Evolutionary conservation across 2,888 invertebrate species (phyloP), one percentile per base, ranked within the genome.

Genomic region (Hydroisotoma schaefferi): DNA sequence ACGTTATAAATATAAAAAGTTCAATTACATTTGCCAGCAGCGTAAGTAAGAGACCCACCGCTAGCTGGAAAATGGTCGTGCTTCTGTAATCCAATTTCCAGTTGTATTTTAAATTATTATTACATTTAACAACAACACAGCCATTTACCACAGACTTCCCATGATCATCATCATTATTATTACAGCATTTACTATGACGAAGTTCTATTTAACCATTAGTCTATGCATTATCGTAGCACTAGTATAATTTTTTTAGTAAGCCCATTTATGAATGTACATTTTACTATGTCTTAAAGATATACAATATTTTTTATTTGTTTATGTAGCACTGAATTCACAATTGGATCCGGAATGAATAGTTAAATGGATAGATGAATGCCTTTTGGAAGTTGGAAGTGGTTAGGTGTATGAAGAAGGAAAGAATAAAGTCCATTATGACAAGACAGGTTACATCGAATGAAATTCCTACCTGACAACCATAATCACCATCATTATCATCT

Each of bases 401-500:
- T 33, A 15, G 6, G 33, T 10, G 15, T 33, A 33, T 15, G 15
- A 6, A 6, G 33, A 15, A 33, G 15, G 8, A 33, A 10, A 33
- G 8, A 33, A 33, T 33, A 33, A 33, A 33, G 8, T 33, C 33
- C 15, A 10, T 5, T 40, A 15, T 10, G 40, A 40, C 40, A 40
- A 40, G 40, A 40, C 40, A 40, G 40, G 40, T 40, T 40, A 40
- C 40, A 40, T 40, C 8, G 40, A 40, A 40, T 40, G 40, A 55
- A 46, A 59, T 59, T 59, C 59, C 59, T 54, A 48, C 48, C 59
- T 59, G 59, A 59, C 59, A 59, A 54, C 54, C 47, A 29, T 59
- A 59, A 59, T 59, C 59, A 59, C 59, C 59, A 55, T 49, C 55
- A 59, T 59, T 59, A 59, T 59, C 40, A 53, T 53, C 40, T 53